Base-by-base conservation (phyloP, 2,888 invertebrate genomes). In the Thymelicus acteon region DNA sequence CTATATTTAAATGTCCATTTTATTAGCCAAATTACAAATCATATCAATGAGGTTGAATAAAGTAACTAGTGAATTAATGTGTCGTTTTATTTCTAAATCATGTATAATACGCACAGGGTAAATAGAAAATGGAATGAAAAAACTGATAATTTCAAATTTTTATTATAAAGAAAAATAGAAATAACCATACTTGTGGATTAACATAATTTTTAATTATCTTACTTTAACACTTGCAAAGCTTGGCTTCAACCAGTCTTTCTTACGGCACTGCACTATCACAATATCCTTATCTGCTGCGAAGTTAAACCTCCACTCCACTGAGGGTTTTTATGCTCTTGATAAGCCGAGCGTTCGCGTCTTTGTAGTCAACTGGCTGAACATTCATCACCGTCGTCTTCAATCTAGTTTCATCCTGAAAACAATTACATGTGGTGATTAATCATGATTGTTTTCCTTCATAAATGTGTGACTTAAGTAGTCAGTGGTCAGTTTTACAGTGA, bases 351-450 rank as follows among this genome's bases (percentile, higher is more conserved):
- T 97, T 97, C 72, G 97, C 97, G 47, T 97, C 96, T 76, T 96
- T 96, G 85, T 95, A 96, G 86, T 98, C 97, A 0, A 98, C 86
- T 0, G 97, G 96, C 12, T 95, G 94, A 0, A 96, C 96, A 67
- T 92, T 95, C 78, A 96, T 92, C 12, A 97, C 96, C 0, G 96
- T 95, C 0, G 97, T 95, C 90, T 97, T 98, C 75, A 98, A 89
- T 58, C 97, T 95, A 48, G 94, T 95, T 88, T 98, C 98, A 88
- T 98, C 98, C 97, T 97, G 78, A 76, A 60, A 40, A 66, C 2
- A 52, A 64, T 64, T 24, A 12, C 15, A 48, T 15, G 8, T 7
- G 31, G 15, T 60, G 52, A 5, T 37, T 47, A 39, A 37, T 31
- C 7, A 13, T 15, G 13, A 15, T 44, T 10, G 8, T 44, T 12